Evolutionary conservation across 2,888 invertebrate species (phyloP).

Genomic region (Sylvicola cinctus): DNA sequence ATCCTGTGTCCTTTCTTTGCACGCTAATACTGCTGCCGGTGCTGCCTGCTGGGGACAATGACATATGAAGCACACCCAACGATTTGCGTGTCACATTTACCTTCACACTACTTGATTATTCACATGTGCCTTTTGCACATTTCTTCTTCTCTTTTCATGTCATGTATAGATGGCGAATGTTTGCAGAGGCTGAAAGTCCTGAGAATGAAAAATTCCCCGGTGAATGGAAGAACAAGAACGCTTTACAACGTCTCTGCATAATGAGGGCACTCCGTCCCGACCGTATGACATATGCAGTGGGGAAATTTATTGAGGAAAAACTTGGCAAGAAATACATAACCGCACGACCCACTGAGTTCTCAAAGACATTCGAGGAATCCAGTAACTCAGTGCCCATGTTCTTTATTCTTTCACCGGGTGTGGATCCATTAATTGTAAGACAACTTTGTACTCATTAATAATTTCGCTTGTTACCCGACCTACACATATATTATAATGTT

Average conservation of each 20-base stretch:
- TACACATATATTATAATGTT: not conserved
- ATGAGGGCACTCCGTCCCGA: conserved; percentile 81
- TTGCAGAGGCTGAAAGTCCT: conserved; percentile 77
- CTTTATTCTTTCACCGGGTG: conserved; percentile 86
- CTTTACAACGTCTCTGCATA: conserved; percentile 74
- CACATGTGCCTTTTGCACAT: too few species aligned
- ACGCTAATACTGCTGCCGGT: too few species aligned
- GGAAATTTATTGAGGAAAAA: conserved; percentile 74
- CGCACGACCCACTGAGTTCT: conserved; percentile 56
- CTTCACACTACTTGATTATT: too few species aligned
- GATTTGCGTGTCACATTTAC: too few species aligned
- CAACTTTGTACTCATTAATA: conserved; percentile 18
- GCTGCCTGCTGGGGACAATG: too few species aligned
- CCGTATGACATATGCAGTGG: conserved; percentile 74
- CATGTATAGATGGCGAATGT: conserved; percentile 58
- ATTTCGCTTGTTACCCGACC: not conserved
- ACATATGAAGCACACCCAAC: too few species aligned
- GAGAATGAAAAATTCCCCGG: conserved; percentile 88
- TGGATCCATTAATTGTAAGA: conserved; percentile 60
- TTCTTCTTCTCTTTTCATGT: conserved; percentile 9
- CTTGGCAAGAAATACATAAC: conserved; percentile 66
- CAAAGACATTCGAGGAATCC: conserved; percentile 70
- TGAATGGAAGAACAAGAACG: conserved; percentile 83
- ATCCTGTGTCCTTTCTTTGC: too few species aligned
- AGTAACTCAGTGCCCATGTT: conserved; percentile 72